phyloP scores from a whole-genome alignment of 2,113 vertebrate genomes.

The Myotis yumanensis region DNA sequence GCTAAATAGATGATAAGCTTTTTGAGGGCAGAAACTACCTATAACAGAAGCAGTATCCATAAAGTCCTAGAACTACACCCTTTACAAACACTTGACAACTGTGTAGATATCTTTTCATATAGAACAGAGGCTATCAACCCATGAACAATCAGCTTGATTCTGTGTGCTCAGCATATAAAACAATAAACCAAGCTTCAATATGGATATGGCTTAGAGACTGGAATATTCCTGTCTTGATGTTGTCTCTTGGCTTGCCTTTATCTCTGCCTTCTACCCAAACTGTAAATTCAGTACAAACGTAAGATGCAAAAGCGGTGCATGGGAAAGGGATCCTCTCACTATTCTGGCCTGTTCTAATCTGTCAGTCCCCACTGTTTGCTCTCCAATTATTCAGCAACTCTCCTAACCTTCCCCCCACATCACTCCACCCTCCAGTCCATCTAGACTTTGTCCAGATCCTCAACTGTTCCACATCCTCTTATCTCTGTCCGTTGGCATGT shows the following conservation, averaged over 20 bases:
- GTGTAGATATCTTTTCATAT: background rate
- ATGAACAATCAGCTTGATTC: background rate
- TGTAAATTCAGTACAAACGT: background rate
- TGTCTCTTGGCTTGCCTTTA: background rate
- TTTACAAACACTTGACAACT: background rate
- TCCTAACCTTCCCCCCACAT: rapidly evolving
- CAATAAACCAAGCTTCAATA: background rate
- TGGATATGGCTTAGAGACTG: background rate
- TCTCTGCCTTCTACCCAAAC: background rate
- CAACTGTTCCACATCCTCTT: background rate
- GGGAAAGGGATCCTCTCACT: background rate
- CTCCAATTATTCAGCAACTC: background rate
- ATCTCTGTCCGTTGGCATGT: background rate
- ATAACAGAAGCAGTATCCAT: background rate
- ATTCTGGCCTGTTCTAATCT: background rate
- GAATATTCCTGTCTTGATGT: background rate
- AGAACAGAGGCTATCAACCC: background rate
- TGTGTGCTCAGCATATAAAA: background rate
- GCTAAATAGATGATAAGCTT: background rate
- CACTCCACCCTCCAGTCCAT: background rate
- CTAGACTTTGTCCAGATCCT: background rate
- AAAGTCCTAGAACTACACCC: background rate
- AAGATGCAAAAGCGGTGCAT: background rate
- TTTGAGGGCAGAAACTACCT: background rate
- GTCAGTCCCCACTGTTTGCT: background rate